Base-by-base conservation (phyloP, 2,888 invertebrate genomes). In the Tenthredo mesomela region DNA sequence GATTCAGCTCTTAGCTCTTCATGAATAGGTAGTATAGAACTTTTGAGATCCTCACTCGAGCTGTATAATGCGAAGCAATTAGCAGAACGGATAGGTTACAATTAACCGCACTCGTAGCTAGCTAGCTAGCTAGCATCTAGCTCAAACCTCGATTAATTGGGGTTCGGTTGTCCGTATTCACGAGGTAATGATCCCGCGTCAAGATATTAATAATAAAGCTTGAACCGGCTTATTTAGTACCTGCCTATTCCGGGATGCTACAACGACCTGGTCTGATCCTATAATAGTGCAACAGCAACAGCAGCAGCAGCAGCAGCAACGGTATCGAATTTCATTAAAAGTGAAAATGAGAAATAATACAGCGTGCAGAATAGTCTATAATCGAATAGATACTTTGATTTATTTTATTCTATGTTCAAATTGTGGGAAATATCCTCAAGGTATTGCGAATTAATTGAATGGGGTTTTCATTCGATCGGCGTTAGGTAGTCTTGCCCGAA, bases 11-110 rank as follows among this genome's bases (percentile, higher is more conserved):
- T 15, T 47, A 12, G 15, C 47, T 47, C 47, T 47, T 47, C 12
- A 47, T 47, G 47, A 12, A 15, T 47, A 47, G 15, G 3, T 47
- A 47, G 15, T 15, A n/a, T 18, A 7, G n/a, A 37, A 37, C 4
- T 37, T 70, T 70, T 70, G 67, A n/a, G 70, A 70, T 70, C 37
- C 12, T 70, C 37, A 54, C n/a, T n/a, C 37, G n/a, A 61, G 70
- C 40, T 21, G 73, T 77, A 77, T 77, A 50, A 50, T 29, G 25
- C 9, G 18, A 7, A 50, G 77, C 77, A 77, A 77, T 77, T 77
- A 77, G 50, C 50, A 77, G 50, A 50, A 50, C 77, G 77, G 77
- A 50, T 77, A 77, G 77, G 77, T 50, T 77, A 50, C 50, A 77
- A 77, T 77, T 50, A 50, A 54, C 77, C 25, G 50, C 77, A 47